Evolutionary conservation across 2,797 vertebrate species (phyloP), one percentile per base, ranked within the genome.

Genomic region (Oceanodroma leucorhoa): DNA sequence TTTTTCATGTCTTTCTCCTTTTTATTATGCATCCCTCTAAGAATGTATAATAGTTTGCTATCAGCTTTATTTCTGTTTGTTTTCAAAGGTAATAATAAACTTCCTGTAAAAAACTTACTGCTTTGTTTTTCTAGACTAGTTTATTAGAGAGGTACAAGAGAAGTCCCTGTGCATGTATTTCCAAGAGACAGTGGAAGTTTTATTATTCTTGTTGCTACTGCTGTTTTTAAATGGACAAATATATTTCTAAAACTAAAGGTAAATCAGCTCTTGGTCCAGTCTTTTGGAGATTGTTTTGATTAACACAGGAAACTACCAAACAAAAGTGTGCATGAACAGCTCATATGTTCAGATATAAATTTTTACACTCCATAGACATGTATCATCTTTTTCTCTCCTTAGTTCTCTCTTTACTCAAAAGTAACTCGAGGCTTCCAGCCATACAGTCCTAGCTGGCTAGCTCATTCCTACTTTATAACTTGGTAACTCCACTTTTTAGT

Each of bases 1-100:
- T 51, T 83, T 69, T 54, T 36, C 32, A 19, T 22, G 9, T 50
- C 13, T 15, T 82, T 90, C 30, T 82, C 17, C 10, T 71, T 87
- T 78, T 43, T 73, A 30, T 91, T 76, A 60, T 83, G 9, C 16
- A 60, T 66, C n/a, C 7, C 55, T 18, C 18, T 71, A 64, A 60
- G 48, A 85, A 77, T 36, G 21, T 7, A 29, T 75, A 79, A 38
- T 45, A 45, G 32, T 71, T 75, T 75, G 26, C 41, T 78, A 64
- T 60, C 16, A 83, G 36, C 10, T 95, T 89, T 89, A 54, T 83
- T 85, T 87, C 29, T 90, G 7, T 22, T 91, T 87, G 19, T 80
- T 94, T 83, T 94, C 34, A 76, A 93, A 95, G 18, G 5, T 83
- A 77, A 77, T 84, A 79, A 69, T 65, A 79, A 46, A 32, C 1